Evolutionary conservation across 2,113 vertebrate genomes (phyloP).

Genomic region (Psammodynastes pulverulentus): DNA sequence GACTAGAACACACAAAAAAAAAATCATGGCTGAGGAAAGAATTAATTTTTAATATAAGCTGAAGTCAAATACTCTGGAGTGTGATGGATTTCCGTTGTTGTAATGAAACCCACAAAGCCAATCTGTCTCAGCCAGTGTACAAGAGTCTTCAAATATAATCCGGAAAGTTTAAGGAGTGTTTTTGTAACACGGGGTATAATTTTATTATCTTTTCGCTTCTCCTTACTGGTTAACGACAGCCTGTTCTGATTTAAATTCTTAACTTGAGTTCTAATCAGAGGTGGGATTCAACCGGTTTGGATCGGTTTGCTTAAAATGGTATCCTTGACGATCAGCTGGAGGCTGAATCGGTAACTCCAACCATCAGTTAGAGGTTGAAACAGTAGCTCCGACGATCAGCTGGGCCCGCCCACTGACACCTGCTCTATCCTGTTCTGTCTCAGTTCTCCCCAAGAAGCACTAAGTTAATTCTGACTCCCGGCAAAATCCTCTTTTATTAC

Average conservation of each 20-base stretch:
- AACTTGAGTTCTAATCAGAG: not conserved
- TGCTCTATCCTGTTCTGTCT: no score
- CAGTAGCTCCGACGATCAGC: no score
- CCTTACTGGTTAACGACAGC: not conserved
- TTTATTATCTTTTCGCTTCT: not conserved
- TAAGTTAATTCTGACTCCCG: no score
- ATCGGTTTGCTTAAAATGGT: no score
- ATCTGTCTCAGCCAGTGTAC: not conserved
- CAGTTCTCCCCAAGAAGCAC: no score
- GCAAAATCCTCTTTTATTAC: no score
- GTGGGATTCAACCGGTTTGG: no score
- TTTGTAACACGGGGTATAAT: not conserved
- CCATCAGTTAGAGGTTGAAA: no score
- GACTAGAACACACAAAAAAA: not conserved
- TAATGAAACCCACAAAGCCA: not conserved
- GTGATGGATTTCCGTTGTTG: not conserved
- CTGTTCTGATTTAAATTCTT: not conserved
- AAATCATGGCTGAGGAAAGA: not conserved
- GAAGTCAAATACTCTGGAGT: not conserved
- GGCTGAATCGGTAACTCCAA: no score
- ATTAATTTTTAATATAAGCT: conserved; percentile 5
- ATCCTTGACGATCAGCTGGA: no score
- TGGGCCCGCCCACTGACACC: no score
- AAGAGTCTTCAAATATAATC: not conserved
- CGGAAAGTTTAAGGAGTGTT: not conserved